phyloP scores from a whole-genome alignment of 2,113 vertebrate species.

The Calcarius ornatus region DNA sequence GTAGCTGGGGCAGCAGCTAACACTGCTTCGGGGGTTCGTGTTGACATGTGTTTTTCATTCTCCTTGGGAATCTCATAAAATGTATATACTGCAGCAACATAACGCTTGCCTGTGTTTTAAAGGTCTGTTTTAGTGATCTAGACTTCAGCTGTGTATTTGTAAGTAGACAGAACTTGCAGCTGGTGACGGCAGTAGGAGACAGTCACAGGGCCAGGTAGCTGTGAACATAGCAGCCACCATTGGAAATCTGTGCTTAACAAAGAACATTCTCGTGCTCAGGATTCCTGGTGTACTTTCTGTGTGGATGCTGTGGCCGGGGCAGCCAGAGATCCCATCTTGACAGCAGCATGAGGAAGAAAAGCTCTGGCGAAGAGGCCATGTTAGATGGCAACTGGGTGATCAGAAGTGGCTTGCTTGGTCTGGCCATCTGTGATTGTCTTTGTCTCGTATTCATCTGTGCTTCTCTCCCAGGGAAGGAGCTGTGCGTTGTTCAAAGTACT shows the following conservation, averaged over 20 bases:
- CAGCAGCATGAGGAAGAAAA: neutral
- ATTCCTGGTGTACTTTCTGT: neutral
- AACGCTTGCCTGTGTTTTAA: neutral
- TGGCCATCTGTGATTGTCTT: neutral
- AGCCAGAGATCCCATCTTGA: neutral
- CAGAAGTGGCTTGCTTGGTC: neutral
- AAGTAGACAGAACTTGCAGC: neutral
- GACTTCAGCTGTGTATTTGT: accelerated
- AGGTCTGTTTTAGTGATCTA: neutral
- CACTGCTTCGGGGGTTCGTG: accelerated
- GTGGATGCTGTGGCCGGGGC: neutral
- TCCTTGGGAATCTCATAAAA: neutral
- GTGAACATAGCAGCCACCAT: accelerated
- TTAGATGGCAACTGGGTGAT: neutral
- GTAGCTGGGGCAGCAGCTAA: too few species aligned
- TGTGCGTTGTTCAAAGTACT: neutral
- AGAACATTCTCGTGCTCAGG: neutral
- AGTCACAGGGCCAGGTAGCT: accelerated
- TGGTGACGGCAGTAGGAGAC: neutral
- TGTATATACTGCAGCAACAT: accelerated
- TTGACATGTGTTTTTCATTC: neutral
- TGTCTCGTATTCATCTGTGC: neutral
- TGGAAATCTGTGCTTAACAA: neutral
- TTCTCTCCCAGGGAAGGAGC: neutral
- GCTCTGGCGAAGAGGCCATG: neutral